Percentiles rank a stretch among this genome's conserved stretches.
These are phyloP conservation scores for Dasysyrphus albostriatus DNA, from an alignment of 2,888 invertebrate genomes.

Conservation along the genomic window DNA sequence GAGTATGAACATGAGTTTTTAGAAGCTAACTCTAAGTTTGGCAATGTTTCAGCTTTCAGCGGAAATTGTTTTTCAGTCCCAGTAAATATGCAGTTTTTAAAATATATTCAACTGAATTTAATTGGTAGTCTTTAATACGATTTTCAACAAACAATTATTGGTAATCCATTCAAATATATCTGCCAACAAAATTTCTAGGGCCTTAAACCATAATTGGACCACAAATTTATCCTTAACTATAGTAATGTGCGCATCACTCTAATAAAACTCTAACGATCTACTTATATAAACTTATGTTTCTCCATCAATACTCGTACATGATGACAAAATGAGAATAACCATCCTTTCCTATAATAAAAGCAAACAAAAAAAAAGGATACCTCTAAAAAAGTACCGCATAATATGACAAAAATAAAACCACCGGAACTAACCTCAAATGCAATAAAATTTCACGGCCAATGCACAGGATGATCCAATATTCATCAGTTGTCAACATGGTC, in stretches of 20 bases:
- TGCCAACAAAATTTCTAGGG: background rate
- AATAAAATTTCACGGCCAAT: constrained; percentile 76
- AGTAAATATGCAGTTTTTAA: too few relatives aligned
- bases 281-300: constrained; percentile 41
- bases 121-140: too few relatives aligned
- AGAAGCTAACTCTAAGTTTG: too few relatives aligned
- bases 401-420: constrained; percentile 71
- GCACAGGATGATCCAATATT: constrained; percentile 75
- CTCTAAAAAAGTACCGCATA: constrained; percentile 47
- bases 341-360: background rate
- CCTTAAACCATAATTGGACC: background rate
- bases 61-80: too few relatives aligned
- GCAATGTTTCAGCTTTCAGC: too few relatives aligned
- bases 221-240: background rate
- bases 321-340: constrained; percentile 30
- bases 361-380: constrained; percentile 9
- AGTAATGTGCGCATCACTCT: constrained; percentile 6
- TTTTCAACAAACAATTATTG: background rate
- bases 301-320: constrained; percentile 20
- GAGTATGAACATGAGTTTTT: too few relatives aligned
- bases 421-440: constrained; percentile 73
- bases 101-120: too few relatives aligned
- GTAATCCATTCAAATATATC: background rate
- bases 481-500: constrained; percentile 75
- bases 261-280: constrained; percentile 53